A percentile compares a stretch with the other conserved stretches of the same genome.
phyloP scores from a whole-genome alignment of 2,888 invertebrate genomes.

The Brachyptera putata region DNA sequence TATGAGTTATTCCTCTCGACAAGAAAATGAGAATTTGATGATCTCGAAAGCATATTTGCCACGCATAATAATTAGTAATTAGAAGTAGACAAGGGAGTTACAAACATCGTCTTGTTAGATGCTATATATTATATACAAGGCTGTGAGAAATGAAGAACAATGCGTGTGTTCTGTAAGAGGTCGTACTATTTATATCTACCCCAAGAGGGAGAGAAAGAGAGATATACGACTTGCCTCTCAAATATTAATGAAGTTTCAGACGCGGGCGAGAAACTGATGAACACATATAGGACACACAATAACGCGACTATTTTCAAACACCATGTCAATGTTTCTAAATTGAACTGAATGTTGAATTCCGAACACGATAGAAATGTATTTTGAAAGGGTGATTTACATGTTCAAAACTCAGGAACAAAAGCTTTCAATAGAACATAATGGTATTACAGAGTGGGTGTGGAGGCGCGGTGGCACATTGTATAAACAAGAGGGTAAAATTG shows the following conservation, averaged over 20 bases:
- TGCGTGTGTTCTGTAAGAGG: constrained; percentile 5
- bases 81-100: not conserved
- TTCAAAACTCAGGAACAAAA: constrained; percentile 13
- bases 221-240: constrained; percentile 4
- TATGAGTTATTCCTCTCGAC: not conserved
- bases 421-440: constrained; percentile 21
- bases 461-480: no score
- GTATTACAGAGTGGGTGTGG: no score
- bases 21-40: constrained; percentile 1
- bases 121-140: no score
- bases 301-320: not conserved
- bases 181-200: constrained; percentile 14
- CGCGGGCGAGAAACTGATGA: constrained; percentile 5
- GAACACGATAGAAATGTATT: constrained; percentile 9
- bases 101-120: not conserved
- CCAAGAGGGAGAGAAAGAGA: constrained; percentile 2
- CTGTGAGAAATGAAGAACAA: constrained; percentile 17
- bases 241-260: constrained; percentile 20
- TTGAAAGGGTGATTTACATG: constrained; percentile 12
- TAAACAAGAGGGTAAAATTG: no score
- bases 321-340: constrained; percentile 4
- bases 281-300: not conserved
- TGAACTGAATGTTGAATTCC: constrained; percentile 11
- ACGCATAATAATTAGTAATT: constrained; percentile 4
- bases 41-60: not conserved